Percentiles rank a stretch among this genome's conserved stretches.
Conservation (phyloP, 2,113 vertebrate genomes). For the Perca flavescens region DNA sequence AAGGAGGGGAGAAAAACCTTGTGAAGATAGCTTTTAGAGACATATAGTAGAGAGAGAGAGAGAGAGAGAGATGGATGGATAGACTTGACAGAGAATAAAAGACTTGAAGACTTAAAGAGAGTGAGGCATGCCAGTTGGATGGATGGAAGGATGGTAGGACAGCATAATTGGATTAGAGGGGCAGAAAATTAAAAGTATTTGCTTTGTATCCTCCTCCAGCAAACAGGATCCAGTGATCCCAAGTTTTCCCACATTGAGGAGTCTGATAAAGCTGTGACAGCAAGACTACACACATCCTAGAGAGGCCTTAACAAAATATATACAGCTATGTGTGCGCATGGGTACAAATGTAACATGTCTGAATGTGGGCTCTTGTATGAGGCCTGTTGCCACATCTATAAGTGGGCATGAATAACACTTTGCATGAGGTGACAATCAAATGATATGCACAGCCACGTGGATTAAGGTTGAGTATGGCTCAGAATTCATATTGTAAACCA, state of each 20-base stretch:
- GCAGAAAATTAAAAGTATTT: slow-evolving; percentile 70
- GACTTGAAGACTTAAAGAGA: background rate
- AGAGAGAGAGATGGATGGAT: slow-evolving; percentile 14
- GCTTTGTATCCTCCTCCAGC: slow-evolving; percentile 49
- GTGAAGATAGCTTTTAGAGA: background rate
- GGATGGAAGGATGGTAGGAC: slow-evolving; percentile 40
- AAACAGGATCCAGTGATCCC: slow-evolving; percentile 46
- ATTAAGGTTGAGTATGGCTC: slow-evolving; percentile 20
- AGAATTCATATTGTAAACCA: slow-evolving; percentile 39
- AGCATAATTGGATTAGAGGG: slow-evolving; percentile 70
- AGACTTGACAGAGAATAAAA: slow-evolving; percentile 18
- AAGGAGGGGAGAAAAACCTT: background rate
- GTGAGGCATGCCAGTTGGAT: slow-evolving; percentile 50
- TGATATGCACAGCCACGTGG: slow-evolving; percentile 3
- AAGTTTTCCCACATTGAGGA: background rate
- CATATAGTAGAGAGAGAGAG: background rate
- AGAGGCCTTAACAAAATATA: slow-evolving; percentile 17
- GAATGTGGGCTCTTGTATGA: background rate
- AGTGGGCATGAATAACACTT: slow-evolving; percentile 19
- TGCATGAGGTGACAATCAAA: slow-evolving; percentile 24
- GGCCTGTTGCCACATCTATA: background rate
- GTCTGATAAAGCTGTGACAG: background rate
- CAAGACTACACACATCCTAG: background rate
- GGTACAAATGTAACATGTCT: background rate
- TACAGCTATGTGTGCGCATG: background rate